Base-by-base conservation (phyloP, 2,113 vertebrate species). In the Phalacrocorax brasilianus region DNA sequence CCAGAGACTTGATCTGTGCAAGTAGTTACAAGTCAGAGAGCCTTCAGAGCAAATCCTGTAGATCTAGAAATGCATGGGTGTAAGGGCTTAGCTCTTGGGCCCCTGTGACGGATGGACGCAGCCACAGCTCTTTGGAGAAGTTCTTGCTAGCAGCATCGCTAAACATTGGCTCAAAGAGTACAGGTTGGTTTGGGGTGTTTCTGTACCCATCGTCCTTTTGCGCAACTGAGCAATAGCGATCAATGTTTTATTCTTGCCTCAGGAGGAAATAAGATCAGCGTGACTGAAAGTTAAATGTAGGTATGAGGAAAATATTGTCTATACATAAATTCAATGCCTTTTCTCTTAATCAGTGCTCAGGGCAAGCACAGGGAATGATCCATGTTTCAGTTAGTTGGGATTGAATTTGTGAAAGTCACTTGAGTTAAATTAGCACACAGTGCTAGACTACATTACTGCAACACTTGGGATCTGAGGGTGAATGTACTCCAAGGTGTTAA, bases 41-140 rank as follows among this genome's bases (percentile, higher is more conserved):
- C 24, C 53, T 56, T 79, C 35, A 58, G 63, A 79, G 53, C 5
- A 42, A 11, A 33, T 56, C 21, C 27, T 32, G 33, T 30, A 11
- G 21, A n/a, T 67, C 33, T 30, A 26, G 23, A 52, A 91, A 14
- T 22, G 40, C 28, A 23, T 2, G 9, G 35, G 4, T 73, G 17
- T 16, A 30, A 61, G 47, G 26, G 9, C 32, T 80, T 6, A n/a
- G 66, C 22, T 26, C 12, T 42, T 27, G 18, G 65, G 9, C 15
- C 14, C 9, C 30, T 42, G 30, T 27, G 38, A 24, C 0, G 0
- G 62, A 8, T 23, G 32, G 61, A 32, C 1, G 2, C 14, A 30
- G 38, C 21, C 10, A 7, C 8, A 8, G 28, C 27, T 70, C 24
- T 28, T 63, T 32, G 56, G 42, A 70, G 44, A 49, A 38, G 5